These are phyloP conservation scores for Morinoia aosen DNA, from an alignment of 2,888 invertebrate genomes.

Conservation along the genomic window DNA sequence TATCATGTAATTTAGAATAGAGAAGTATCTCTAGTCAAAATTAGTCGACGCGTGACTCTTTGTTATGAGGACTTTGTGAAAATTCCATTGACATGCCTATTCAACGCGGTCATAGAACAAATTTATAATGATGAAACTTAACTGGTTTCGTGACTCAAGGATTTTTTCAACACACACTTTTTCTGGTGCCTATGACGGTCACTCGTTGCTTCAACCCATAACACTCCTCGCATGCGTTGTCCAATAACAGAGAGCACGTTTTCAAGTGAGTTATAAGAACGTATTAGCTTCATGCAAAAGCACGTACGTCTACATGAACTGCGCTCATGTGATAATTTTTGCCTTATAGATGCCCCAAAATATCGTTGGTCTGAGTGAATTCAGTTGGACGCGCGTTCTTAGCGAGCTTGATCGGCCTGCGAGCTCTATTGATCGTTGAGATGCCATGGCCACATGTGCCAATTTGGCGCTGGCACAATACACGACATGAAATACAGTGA, in stretches of 20 bases:
- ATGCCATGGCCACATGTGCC: constrained; percentile 24
- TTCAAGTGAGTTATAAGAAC: neutral
- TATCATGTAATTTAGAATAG: too few species aligned
- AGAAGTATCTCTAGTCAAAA: too few species aligned
- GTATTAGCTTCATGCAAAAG: neutral
- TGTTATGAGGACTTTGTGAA: too few species aligned
- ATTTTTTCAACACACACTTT: too few species aligned
- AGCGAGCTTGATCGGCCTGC: neutral
- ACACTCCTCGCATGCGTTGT: neutral
- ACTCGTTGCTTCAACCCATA: too few species aligned
- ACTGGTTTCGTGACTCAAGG: too few species aligned
- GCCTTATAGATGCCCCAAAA: neutral
- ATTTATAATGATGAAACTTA: neutral
- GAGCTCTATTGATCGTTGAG: constrained; percentile 15
- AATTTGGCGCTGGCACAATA: constrained; percentile 13
- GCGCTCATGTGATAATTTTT: neutral
- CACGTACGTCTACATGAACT: neutral
- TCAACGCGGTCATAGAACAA: too few species aligned
- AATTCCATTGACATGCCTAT: too few species aligned
- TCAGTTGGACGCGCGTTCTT: neutral
- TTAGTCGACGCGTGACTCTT: too few species aligned
- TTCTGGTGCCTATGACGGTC: too few species aligned
- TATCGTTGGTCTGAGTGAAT: neutral
- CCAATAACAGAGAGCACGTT: neutral
- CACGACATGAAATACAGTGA: neutral